These are phyloP conservation scores for Labeo calbasu DNA, from an alignment of 2,797 vertebrate species.

Conservation along the genomic window DNA sequence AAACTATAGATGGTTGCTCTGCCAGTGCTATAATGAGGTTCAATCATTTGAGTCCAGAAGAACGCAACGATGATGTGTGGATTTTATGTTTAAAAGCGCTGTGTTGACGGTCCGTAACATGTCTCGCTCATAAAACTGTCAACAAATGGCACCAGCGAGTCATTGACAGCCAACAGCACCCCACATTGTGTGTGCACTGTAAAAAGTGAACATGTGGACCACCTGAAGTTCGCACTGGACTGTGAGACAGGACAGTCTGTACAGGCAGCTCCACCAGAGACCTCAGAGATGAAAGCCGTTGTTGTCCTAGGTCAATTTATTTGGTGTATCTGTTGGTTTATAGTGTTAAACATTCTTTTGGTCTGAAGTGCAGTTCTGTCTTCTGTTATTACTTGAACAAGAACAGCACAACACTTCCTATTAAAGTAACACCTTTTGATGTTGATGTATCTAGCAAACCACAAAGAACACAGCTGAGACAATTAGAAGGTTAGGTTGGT, in stretches of 20 bases:
- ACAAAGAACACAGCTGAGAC: not conserved
- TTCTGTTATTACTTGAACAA: conserved; percentile 12
- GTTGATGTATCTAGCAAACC: not conserved
- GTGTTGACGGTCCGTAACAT: conserved; percentile 31
- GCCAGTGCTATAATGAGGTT: conserved; percentile 12
- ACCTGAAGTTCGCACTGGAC: conserved; percentile 17
- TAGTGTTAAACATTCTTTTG: conserved; percentile 1
- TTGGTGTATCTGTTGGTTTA: not conserved
- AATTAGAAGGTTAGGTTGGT: conserved; percentile 16
- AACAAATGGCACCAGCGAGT: conserved; percentile 29
- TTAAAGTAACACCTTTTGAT: conserved; percentile 23
- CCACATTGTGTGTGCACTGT: conserved; percentile 11
- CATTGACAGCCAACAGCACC: conserved; percentile 4
- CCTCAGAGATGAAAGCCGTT: not conserved
- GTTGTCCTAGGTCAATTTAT: not conserved
- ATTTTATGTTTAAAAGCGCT: conserved; percentile 41
- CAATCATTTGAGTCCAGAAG: conserved; percentile 14
- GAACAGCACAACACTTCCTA: conserved; percentile 4
- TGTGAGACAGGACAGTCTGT: not conserved
- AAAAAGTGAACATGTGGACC: conserved; percentile 36
- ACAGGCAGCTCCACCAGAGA: not conserved
- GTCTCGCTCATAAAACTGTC: conserved; percentile 42
- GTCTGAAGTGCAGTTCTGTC: not conserved
- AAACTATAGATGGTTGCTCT: not conserved
- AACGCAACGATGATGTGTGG: conserved; percentile 37